phyloP scores from a whole-genome alignment of 2,888 invertebrate genomes.

The Sinopyrophorus schimmeli region DNA sequence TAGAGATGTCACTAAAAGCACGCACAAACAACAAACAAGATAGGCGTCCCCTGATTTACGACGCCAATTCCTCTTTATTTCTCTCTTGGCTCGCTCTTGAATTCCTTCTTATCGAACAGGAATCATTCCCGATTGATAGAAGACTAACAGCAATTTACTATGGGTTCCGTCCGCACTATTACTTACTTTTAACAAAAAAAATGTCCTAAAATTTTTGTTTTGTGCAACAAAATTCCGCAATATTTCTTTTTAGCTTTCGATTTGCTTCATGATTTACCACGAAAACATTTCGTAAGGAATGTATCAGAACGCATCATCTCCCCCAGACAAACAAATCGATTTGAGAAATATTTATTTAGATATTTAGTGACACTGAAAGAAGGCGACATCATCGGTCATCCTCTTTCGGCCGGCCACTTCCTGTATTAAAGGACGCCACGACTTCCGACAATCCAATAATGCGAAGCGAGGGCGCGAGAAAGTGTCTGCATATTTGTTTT shows the following conservation, averaged over 20 bases:
- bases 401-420: slow-evolving; percentile 42
- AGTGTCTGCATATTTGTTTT: slow-evolving; percentile 55
- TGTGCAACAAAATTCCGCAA: not conserved
- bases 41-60: slow-evolving; percentile 52
- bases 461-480: slow-evolving; percentile 43
- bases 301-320: slow-evolving; percentile 29
- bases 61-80: slow-evolving; percentile 57
- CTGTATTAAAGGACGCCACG: slow-evolving; percentile 43
- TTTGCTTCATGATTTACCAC: slow-evolving; percentile 30
- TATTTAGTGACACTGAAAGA: slow-evolving; percentile 39
- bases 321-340: slow-evolving; percentile 36
- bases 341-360: slow-evolving; percentile 47
- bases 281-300: slow-evolving; percentile 29
- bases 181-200: slow-evolving; percentile 20
- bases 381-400: slow-evolving; percentile 48
- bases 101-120: slow-evolving; percentile 51
- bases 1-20: slow-evolving; percentile 47
- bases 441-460: slow-evolving; percentile 51
- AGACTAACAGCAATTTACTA: slow-evolving; percentile 42
- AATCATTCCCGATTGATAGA: slow-evolving; percentile 46
- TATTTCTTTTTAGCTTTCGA: slow-evolving; percentile 14
- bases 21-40: slow-evolving; percentile 51
- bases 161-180: slow-evolving; percentile 16
- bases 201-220: slow-evolving; percentile 2
- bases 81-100: slow-evolving; percentile 52